Base-by-base conservation (phyloP, 2,888 invertebrate species). In the Eucriotettix oculatus region DNA sequence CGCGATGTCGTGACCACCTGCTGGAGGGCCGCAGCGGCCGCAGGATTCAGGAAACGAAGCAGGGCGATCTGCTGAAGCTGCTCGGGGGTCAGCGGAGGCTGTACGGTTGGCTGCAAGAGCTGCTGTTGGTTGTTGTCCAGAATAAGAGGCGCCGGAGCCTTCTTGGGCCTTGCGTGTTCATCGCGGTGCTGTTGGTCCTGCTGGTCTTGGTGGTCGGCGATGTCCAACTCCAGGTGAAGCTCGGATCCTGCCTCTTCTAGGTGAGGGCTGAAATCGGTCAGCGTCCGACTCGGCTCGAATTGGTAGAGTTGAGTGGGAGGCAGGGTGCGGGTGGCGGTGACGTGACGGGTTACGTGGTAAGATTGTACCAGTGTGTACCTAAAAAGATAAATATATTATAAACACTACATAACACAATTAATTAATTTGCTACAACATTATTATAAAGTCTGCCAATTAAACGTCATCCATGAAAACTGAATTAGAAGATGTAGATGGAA, bases 211-310 rank as follows among this genome's bases (percentile, higher is more conserved):
- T 86, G 84, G 67, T 90, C 90, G 0, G 88, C 89, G 66, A 90
- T 90, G 68, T 92, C 91, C 57, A 91, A 77, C 69, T 92, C 92
- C 54, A 91, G 74, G 71, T 90, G 88, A 17, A 92, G 73, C 73
- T 91, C 90, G 2, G 90, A 89, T 7, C 92, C 92, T 14, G 92
- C 91, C 72, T 91, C 92, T 68, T 92, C 91, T 54, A 93, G 78
- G 61, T 86, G 85, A 58, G 87, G 87, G 68, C 91, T 91, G 72
- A 92, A 91, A 72, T 93, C 92, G 68, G 90, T 90, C 40, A 92
- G 76, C 1, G 88, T 88, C 72, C 87, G 89, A 68, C 87, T 87
- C 0, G 90, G 90, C 59, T 87, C 86, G 68, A 90, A 91, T 70
- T 90, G 90, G 75, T 87, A 90, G 64, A 83, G 85, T 70, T 90